Evolutionary conservation across 2,797 vertebrate species (phyloP).

Genomic region (Pelochelys cantorii): DNA sequence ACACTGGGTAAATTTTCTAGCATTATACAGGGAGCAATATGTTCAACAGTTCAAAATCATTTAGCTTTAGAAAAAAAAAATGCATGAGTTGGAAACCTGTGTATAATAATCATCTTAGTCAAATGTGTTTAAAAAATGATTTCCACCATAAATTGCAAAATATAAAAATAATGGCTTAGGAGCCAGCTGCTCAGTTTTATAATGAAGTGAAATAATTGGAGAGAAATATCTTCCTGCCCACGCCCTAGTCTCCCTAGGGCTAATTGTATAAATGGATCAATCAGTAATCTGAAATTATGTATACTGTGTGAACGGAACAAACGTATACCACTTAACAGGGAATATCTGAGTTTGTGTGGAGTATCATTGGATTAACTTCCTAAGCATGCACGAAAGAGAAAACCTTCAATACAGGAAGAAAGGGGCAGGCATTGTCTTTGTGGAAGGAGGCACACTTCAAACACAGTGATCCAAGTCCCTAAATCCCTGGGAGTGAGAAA

Average conservation of each 20-base stretch:
- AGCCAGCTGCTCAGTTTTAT: background rate
- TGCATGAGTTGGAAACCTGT: background rate
- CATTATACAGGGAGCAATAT: background rate
- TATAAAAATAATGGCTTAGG: background rate
- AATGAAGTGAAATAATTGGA: background rate
- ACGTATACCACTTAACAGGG: fast-evolving
- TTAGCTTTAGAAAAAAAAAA: background rate
- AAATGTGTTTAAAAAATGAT: background rate
- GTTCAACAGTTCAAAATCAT: background rate
- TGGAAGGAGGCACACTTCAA: background rate
- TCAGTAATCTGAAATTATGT: background rate
- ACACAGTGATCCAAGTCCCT: background rate
- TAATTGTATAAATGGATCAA: background rate
- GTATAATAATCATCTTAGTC: background rate
- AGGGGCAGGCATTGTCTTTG: background rate
- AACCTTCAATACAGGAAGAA: background rate
- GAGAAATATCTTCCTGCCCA: fast-evolving
- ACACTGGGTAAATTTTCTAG: no score
- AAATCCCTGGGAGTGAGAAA: no score
- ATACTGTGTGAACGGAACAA: background rate
- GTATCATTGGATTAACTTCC: background rate
- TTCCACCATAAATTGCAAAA: background rate
- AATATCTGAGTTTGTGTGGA: background rate
- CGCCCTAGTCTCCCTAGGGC: background rate
- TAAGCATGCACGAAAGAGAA: background rate